Base-by-base conservation (phyloP, 2,888 invertebrate species). In the Ernsta delagoae region DNA sequence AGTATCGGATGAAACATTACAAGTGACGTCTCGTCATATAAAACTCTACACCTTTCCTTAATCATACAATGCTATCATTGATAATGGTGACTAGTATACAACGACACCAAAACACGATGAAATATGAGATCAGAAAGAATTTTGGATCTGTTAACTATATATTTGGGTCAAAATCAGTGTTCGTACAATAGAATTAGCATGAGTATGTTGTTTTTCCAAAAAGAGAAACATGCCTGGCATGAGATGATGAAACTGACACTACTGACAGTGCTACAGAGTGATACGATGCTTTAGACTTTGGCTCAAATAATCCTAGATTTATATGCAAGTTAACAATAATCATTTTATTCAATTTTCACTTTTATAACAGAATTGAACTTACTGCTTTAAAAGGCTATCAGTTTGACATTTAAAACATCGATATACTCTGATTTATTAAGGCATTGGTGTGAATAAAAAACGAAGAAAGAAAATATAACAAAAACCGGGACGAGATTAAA, bases 1-100 rank as follows among this genome's bases (percentile, higher is more conserved):
- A 34, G 41, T 54, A 63, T 63, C 53, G 31, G 41, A 63, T 31
- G 63, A 63, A 63, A 63, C 63, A 31, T 31, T 54, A 63, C 54
- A 63, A 63, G 63, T 63, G 63, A 34, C 36, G 11, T 16, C 24
- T 31, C 8, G 54, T 54, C 16, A 63, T 54, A n/a, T 24, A 24
- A 63, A 41, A 41, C 63, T 53, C 24, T 7, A 41, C 48, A 63
- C 41, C 63, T 63, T n/a, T 41, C 16, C 39, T 39, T 31, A 54
- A 54, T 54, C 4, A 16, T 5, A 12, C 31, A 56, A 64, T 45
- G 39, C 56, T 54, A 34, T 34, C 9, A 31, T 31, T 12, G 24
- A 31, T 31, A 31, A 4, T 31, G 31, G 4, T 4, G 31, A 31
- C 31, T 31, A 31, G 50, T 45, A 12, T 16, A 50, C 7, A 50